Conservation (phyloP, 2,797 vertebrate species). For the Eleutherodactylus coqui region DNA sequence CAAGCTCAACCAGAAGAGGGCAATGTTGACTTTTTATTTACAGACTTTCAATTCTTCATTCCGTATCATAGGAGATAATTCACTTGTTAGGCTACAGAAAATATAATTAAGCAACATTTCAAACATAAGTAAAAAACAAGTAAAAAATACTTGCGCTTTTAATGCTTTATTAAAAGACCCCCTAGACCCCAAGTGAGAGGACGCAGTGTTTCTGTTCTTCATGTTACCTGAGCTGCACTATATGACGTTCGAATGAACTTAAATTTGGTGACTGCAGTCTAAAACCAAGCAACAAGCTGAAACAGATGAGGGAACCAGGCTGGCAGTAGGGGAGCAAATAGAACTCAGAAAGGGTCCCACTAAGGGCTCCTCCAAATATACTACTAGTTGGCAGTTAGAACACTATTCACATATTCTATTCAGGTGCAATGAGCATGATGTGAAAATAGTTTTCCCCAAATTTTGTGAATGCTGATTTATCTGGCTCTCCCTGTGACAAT, state of each 20-base stretch:
- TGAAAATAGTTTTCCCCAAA: too few species aligned
- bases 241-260: neutral
- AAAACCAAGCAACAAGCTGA: neutral
- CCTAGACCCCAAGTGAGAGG: neutral
- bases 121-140: too few species aligned
- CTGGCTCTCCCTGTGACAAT: too few species aligned
- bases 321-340: neutral
- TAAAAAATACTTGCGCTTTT: neutral
- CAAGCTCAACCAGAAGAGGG: conserved; percentile 16
- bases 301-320: neutral
- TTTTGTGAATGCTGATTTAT: too few species aligned
- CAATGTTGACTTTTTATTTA: neutral
- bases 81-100: neutral
- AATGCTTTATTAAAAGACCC: conserved; percentile 11
- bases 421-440: too few species aligned
- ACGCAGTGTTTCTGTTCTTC: neutral
- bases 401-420: too few species aligned
- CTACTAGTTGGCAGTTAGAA: too few species aligned
- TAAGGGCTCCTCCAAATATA: neutral
- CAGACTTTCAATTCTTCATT: neutral
- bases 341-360: neutral
- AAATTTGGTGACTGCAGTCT: neutral
- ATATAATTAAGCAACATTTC: neutral
- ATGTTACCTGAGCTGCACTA: neutral
- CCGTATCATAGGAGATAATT: neutral